phyloP scores from a whole-genome alignment of 2,113 vertebrate species.

The Uria aalge region DNA sequence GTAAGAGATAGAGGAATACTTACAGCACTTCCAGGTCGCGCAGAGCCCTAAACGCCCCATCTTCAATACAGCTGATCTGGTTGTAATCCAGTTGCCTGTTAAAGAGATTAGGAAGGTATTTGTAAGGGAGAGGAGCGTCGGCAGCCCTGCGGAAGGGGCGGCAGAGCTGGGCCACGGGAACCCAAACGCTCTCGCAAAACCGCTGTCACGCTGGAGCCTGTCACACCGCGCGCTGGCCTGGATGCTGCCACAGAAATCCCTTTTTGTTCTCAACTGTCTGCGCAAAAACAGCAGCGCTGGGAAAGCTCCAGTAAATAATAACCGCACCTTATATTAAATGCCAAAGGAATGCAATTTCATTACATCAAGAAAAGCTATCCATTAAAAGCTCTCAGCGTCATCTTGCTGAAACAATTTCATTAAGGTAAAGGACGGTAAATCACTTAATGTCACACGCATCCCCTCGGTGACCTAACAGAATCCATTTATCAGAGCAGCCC shows the following conservation, averaged over 20 bases:
- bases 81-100: slow-evolving; percentile 98
- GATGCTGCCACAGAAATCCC: slow-evolving; percentile 70
- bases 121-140: slow-evolving; percentile 34
- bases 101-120: slow-evolving; percentile 73
- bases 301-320: slow-evolving; percentile 87
- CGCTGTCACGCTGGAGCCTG: slow-evolving; percentile 13
- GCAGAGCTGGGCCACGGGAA: neutral
- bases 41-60: slow-evolving; percentile 92
- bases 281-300: slow-evolving; percentile 66
- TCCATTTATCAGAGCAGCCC: slow-evolving; percentile 87
- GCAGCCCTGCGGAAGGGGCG: neutral
- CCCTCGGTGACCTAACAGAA: slow-evolving; percentile 87
- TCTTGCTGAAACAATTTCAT: slow-evolving; percentile 97
- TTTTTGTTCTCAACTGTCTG: slow-evolving; percentile 77
- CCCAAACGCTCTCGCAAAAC: neutral
- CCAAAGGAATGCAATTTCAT: slow-evolving; percentile 89
- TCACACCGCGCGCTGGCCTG: slow-evolving; percentile 60
- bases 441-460: slow-evolving; percentile 89
- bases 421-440: slow-evolving; percentile 97
- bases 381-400: slow-evolving; percentile 88
- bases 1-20: slow-evolving; percentile 77
- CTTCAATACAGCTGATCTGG: slow-evolving; percentile 98
- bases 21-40: slow-evolving; percentile 98
- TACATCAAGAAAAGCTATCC: slow-evolving; percentile 91
- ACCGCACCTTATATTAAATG: slow-evolving; percentile 89